A percentile compares a stretch with the other conserved stretches of the same genome.
Conservation (phyloP, 2,113 vertebrate species). For the Pygoscelis adeliae region DNA sequence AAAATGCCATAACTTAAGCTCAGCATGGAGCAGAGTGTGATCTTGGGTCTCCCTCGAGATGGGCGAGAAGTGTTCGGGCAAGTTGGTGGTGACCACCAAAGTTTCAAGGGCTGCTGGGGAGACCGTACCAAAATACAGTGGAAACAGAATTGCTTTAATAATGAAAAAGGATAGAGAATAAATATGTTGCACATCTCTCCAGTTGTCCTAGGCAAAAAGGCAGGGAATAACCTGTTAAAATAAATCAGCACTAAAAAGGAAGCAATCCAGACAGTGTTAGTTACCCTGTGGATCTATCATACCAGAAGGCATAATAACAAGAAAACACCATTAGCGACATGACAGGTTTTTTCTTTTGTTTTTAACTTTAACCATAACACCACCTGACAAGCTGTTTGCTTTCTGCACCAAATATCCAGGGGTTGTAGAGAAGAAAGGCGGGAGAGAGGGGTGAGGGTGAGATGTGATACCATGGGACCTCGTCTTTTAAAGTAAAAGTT, state of each 20-base stretch:
- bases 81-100: background rate
- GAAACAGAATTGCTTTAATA: background rate
- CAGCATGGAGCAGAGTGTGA: background rate
- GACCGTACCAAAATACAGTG: background rate
- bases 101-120: background rate
- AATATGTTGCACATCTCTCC: background rate
- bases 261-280: slow-evolving; percentile 16
- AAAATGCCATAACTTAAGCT: background rate
- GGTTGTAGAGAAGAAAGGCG: slow-evolving; percentile 2
- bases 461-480: background rate
- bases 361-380: slow-evolving; percentile 1
- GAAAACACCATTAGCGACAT: slow-evolving; percentile 49
- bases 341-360: slow-evolving; percentile 46
- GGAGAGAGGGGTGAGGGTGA: background rate
- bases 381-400: slow-evolving; percentile 51
- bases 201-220: slow-evolving; percentile 23
- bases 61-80: background rate
- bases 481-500: slow-evolving; percentile 39
- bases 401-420: background rate
- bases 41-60: background rate
- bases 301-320: slow-evolving; percentile 22
- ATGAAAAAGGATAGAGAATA: background rate
- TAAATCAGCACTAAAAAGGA: slow-evolving; percentile 26
- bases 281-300: slow-evolving; percentile 58
- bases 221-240: slow-evolving; percentile 54